phyloP scores from a whole-genome alignment of 2,113 vertebrate species.

The Alethe diademata region DNA sequence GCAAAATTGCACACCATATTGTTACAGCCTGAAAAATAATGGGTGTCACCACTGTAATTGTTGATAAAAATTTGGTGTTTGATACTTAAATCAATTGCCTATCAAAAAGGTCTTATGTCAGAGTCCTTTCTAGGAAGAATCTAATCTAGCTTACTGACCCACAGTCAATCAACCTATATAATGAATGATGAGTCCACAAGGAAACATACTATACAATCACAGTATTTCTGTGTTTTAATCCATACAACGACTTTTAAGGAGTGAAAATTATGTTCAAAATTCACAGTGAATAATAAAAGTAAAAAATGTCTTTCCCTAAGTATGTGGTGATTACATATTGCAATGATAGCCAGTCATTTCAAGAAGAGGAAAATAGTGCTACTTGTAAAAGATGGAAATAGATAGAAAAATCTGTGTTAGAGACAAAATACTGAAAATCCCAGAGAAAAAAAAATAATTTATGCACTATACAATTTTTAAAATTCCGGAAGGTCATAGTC shows the following conservation, averaged over 20 bases:
- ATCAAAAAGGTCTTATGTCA: background rate
- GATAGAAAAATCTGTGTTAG: background rate
- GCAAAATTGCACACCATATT: slow-evolving; percentile 48
- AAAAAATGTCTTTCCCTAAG: background rate
- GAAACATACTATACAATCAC: background rate
- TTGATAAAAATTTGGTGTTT: slow-evolving; percentile 47
- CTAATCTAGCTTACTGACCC: background rate
- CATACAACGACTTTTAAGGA: background rate
- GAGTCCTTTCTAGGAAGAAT: background rate
- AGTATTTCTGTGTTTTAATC: slow-evolving; percentile 22
- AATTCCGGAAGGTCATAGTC: background rate
- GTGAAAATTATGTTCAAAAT: slow-evolving; percentile 27
- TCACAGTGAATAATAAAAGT: slow-evolving; percentile 13
- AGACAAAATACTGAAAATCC: background rate
- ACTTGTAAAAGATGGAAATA: background rate
- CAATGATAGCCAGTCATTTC: background rate
- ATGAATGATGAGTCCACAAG: slow-evolving; percentile 20
- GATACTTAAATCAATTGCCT: slow-evolving; percentile 63
- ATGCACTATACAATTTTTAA: background rate
- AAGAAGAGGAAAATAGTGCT: background rate
- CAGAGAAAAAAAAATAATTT: background rate
- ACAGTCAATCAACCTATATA: background rate
- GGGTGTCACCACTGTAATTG: slow-evolving; percentile 42
- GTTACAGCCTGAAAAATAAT: slow-evolving; percentile 46
- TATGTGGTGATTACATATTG: background rate